Conservation (phyloP, 2,113 vertebrate genomes). For the Gorsachius goisagi region DNA sequence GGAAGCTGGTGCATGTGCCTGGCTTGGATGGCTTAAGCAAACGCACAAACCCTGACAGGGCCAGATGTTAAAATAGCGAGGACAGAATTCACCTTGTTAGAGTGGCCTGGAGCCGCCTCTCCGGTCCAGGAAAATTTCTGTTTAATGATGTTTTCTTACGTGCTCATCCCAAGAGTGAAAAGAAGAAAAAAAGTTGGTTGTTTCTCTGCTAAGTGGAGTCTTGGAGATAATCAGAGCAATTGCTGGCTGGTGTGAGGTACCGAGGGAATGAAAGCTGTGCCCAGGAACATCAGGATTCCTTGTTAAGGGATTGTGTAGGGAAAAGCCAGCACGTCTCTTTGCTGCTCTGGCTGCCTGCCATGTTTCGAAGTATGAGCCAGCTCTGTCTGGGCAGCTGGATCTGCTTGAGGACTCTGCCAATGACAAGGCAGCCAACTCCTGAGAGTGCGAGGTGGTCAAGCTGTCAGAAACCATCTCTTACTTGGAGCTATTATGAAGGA, state of each 20-base stretch:
- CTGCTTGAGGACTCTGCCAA: conserved; percentile 30
- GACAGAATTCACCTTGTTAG: not conserved
- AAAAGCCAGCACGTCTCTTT: conserved; percentile 27
- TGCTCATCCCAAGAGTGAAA: not conserved
- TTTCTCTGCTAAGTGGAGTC: not conserved
- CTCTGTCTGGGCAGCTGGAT: conserved; percentile 52
- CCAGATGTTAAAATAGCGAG: not conserved
- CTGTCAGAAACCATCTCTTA: conserved; percentile 3
- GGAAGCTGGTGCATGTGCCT: not conserved
- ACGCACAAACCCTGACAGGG: not conserved
- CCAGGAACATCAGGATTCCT: conserved; percentile 50
- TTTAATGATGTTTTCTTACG: not conserved
- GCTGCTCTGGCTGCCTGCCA: conserved; percentile 50
- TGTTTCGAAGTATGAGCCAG: not conserved
- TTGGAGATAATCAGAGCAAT: not conserved
- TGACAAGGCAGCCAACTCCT: conserved; percentile 30
- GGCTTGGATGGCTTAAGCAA: not conserved
- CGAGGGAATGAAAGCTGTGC: conserved; percentile 2
- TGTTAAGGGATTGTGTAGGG: not conserved
- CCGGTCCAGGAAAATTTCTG: not conserved
- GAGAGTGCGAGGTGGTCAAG: conserved; percentile 19
- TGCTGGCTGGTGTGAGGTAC: not conserved
- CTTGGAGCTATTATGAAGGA: not conserved
- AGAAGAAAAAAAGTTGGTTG: not conserved
- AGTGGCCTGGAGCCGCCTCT: not conserved